A percentile compares a stretch with the other conserved stretches of the same genome.
phyloP scores from a whole-genome alignment of 2,113 vertebrate genomes.

The Ictidomys tridecemlineatus region DNA sequence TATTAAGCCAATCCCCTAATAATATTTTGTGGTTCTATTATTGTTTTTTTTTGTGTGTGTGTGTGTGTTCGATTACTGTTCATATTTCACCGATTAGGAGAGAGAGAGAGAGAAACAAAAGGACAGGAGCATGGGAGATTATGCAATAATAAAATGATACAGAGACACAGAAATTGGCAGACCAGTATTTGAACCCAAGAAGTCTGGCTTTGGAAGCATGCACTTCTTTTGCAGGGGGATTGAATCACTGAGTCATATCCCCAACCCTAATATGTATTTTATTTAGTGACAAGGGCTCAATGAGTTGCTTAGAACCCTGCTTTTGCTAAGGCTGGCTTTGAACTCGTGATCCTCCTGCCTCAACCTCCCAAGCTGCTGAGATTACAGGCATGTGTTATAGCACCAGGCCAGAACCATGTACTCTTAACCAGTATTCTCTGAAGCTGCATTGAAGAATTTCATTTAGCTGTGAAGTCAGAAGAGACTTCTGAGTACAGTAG shows the following conservation, averaged over 20 bases:
- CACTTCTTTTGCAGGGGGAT: not conserved
- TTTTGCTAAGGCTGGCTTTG: too few species aligned
- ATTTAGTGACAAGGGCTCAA: too few species aligned
- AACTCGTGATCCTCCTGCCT: too few species aligned
- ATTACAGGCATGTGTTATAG: too few species aligned
- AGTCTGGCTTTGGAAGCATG: not conserved
- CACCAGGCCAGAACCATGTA: not conserved
- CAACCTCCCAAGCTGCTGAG: too few species aligned
- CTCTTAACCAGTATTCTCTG: not conserved
- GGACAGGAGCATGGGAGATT: not conserved
- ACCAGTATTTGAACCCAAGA: constrained; percentile 1
- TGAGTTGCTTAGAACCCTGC: too few species aligned
- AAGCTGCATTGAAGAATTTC: not conserved
- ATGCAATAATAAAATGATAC: constrained; percentile 34
- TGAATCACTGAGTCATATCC: too few species aligned
- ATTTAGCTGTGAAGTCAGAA: not conserved
- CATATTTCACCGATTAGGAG: not conserved
- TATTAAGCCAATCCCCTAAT: not conserved
- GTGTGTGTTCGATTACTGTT: not conserved
- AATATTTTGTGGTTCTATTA: not conserved
- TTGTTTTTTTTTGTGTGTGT: not conserved
- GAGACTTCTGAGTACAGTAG: not conserved
- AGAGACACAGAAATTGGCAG: not conserved
- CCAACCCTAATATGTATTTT: too few species aligned
- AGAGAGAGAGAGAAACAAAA: not conserved